Conservation (phyloP, 2,113 vertebrate genomes). For the Anolis sagrei region DNA sequence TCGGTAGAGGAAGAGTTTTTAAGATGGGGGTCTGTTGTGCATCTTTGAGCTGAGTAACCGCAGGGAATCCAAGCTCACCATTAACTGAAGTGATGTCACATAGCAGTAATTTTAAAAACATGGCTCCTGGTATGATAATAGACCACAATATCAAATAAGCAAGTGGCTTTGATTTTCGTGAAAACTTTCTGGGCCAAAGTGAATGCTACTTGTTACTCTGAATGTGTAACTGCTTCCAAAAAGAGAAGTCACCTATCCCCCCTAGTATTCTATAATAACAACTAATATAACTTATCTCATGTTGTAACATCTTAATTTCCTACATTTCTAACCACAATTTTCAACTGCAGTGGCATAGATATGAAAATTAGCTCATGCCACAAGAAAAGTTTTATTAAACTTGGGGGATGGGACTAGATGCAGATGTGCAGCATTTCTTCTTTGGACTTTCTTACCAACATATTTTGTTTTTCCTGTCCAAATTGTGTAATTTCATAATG, state of each 20-base stretch:
- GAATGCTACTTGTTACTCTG: neutral
- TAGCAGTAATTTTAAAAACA: slow-evolving; percentile 56
- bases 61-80: slow-evolving; percentile 52
- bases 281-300: neutral
- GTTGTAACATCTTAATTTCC: neutral
- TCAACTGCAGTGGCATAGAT: neutral
- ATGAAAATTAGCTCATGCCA: neutral
- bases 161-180: slow-evolving; percentile 20
- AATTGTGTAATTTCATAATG: neutral
- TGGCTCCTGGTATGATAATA: neutral
- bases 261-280: neutral
- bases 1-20: slow-evolving; percentile 70
- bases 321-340: neutral
- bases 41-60: slow-evolving; percentile 67
- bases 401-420: neutral
- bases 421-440: too few relatives aligned
- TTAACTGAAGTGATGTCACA: slow-evolving; percentile 69
- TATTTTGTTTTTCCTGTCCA: neutral
- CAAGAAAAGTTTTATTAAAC: neutral
- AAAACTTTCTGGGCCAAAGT: neutral
- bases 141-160: slow-evolving; percentile 8
- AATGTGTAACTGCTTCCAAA: neutral
- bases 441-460: too few relatives aligned
- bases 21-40: slow-evolving; percentile 57
- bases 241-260: neutral